Evolutionary conservation across 1,140 invertebrate species (phyloP).

Genomic region (Heliconius hewitsoni): DNA sequence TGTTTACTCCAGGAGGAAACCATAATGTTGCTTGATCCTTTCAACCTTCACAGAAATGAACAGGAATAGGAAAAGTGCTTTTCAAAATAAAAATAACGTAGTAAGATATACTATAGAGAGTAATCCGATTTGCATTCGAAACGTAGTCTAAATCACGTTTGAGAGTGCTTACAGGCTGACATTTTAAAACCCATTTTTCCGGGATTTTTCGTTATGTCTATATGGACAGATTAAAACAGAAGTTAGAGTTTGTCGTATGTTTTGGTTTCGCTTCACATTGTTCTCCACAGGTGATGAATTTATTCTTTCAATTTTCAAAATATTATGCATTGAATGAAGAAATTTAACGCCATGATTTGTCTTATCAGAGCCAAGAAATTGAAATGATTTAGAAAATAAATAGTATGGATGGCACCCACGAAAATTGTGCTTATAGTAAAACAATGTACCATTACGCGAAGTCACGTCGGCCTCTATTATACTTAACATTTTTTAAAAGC

Average conservation of each 20-base stretch:
- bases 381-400: too few relatives aligned
- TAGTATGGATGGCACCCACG: too few relatives aligned
- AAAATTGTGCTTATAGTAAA: too few relatives aligned
- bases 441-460: too few relatives aligned
- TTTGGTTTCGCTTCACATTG: too few relatives aligned
- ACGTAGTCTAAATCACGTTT: conserved; percentile 31
- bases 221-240: not conserved
- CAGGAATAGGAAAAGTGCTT: conserved; percentile 7
- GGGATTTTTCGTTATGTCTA: not conserved
- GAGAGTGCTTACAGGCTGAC: conserved; percentile 20
- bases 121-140: conserved; percentile 35
- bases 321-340: too few relatives aligned
- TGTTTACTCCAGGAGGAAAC: not conserved
- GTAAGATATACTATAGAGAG: conserved; percentile 23
- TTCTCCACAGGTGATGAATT: too few relatives aligned
- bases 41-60: conserved; percentile 12
- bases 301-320: too few relatives aligned
- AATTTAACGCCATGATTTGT: too few relatives aligned
- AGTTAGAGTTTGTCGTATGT: not conserved
- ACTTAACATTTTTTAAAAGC: too few relatives aligned
- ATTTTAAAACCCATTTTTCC: conserved; percentile 24
- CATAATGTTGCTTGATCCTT: conserved; percentile 32
- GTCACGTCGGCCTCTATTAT: too few relatives aligned
- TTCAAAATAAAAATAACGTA: conserved; percentile 30
- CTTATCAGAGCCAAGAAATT: too few relatives aligned